Percentiles rank a stretch among this genome's conserved stretches.
phyloP scores from a whole-genome alignment of 2,888 invertebrate species.

The Smittia aterrima region DNA sequence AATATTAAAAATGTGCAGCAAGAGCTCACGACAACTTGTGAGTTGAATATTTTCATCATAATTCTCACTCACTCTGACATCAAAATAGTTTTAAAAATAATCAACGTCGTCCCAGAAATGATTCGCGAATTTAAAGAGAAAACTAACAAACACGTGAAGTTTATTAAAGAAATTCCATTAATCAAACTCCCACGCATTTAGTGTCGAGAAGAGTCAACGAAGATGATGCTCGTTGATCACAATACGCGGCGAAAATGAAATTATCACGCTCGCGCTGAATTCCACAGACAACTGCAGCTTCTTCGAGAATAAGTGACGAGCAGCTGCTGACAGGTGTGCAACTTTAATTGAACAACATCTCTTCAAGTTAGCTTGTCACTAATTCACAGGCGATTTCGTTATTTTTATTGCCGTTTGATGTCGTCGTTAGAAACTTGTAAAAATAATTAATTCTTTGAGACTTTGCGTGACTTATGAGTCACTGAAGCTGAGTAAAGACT shows the following conservation, averaged over 20 bases:
- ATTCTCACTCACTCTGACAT: background rate
- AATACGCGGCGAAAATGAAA: background rate
- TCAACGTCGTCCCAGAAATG: background rate
- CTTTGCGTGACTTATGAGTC: too few relatives aligned
- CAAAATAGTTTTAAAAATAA: constrained; percentile 2
- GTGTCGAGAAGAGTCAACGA: background rate
- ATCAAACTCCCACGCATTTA: constrained; percentile 24
- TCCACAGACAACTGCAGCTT: background rate
- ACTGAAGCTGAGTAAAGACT: too few relatives aligned
- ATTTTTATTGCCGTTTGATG: background rate
- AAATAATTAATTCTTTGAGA: background rate
- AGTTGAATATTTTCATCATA: background rate
- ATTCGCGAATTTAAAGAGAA: background rate
- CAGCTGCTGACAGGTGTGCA: constrained; percentile 29
- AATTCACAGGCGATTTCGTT: background rate
- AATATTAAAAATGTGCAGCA: background rate
- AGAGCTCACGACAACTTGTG: background rate
- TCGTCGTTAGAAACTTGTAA: background rate
- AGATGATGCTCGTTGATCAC: background rate
- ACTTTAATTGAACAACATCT: constrained; percentile 25
- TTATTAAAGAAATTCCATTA: constrained; percentile 33
- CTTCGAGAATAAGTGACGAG: background rate
- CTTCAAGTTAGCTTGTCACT: background rate
- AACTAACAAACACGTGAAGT: background rate
- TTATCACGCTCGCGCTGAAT: constrained; percentile 5